These are phyloP conservation scores for Anadara kagoshimensis DNA, from an alignment of 1,140 invertebrate genomes.

Conservation along the genomic window DNA sequence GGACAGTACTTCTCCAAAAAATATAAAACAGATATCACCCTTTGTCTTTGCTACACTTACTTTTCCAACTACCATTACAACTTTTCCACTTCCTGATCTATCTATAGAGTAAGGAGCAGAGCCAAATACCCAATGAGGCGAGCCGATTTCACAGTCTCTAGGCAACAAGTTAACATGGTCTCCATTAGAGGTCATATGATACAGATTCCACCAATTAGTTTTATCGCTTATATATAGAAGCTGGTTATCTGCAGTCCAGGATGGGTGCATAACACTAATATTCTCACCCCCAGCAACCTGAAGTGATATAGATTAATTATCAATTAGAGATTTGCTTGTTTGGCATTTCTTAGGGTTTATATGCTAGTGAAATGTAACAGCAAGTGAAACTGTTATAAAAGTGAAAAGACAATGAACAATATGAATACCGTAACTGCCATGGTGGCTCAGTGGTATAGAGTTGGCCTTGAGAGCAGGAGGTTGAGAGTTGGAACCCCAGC, in stretches of 20 bases:
- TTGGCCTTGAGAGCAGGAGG: too few relatives aligned
- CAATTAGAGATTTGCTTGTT: not conserved
- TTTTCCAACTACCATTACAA: conserved; percentile 33
- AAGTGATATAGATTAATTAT: too few relatives aligned
- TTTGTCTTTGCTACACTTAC: conserved; percentile 9
- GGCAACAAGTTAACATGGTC: conserved; percentile 60
- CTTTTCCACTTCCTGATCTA: conserved; percentile 50
- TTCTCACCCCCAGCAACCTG: conserved; percentile 54
- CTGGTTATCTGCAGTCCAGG: conserved; percentile 64
- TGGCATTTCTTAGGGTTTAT: not conserved
- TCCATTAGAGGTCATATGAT: conserved; percentile 57
- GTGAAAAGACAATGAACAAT: too few relatives aligned
- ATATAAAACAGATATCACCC: not conserved
- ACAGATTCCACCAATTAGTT: conserved; percentile 73
- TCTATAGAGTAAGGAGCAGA: conserved; percentile 56
- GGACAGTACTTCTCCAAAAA: not conserved
- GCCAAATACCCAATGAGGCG: conserved; percentile 67
- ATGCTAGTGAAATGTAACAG: too few relatives aligned
- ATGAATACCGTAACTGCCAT: too few relatives aligned
- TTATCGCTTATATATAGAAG: conserved; percentile 69
- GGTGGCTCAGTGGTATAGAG: too few relatives aligned
- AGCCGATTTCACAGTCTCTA: conserved; percentile 59
- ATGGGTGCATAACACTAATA: conserved; percentile 65
- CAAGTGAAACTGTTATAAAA: too few relatives aligned
- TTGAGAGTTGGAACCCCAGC: too few relatives aligned